Base-by-base conservation (phyloP, 2,797 vertebrate genomes). In the Thunnus albacares region DNA sequence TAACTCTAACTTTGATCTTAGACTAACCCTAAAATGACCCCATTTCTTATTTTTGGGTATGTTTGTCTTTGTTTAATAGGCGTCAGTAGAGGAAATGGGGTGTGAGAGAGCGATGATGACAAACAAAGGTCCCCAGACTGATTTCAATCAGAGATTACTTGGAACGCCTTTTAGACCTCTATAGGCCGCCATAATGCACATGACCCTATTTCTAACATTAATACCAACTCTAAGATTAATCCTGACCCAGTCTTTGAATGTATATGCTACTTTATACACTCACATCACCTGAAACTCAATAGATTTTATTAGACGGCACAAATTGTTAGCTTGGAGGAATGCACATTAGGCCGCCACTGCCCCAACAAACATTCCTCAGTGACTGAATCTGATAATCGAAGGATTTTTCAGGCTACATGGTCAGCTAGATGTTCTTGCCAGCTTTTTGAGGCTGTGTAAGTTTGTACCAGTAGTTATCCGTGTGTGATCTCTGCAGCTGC, bases 61-160 rank as follows among this genome's bases (percentile, higher is more conserved):
- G 43, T 58, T 47, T 62, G 60, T 73, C 38, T 67, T 64, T n/a
- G 22, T 73, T 55, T 84, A 35, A 69, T 59, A 17, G 30, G 28
- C 62, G 55, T 64, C 28, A 17, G 20, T 11, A 11, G 22, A 73
- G 11, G 80, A 88, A 88, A 85, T 85, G 56, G 77, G 63, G 33
- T 35, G 17, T 57, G 28, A 62, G 15, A 59, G 47, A 69, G 59
- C 1, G 5, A 43, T 45, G 57, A 83, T 53, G 61, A 24, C n/a
- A 63, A 77, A 81, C 74, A 67, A 75, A 73, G 14, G 24, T 57
- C 30, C 43, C 22, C 11, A n/a, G 45, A n/a, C 61, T 73, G 64
- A 71, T 72, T 69, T 69, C 12, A 75, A 80, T 70, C 58, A 24
- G 20, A 70, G 53, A 62, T 68, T 30, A 58, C 14, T 45, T 14